Evolutionary conservation across 2,113 vertebrate species (phyloP).

Genomic region (Oreochromis aureus): DNA sequence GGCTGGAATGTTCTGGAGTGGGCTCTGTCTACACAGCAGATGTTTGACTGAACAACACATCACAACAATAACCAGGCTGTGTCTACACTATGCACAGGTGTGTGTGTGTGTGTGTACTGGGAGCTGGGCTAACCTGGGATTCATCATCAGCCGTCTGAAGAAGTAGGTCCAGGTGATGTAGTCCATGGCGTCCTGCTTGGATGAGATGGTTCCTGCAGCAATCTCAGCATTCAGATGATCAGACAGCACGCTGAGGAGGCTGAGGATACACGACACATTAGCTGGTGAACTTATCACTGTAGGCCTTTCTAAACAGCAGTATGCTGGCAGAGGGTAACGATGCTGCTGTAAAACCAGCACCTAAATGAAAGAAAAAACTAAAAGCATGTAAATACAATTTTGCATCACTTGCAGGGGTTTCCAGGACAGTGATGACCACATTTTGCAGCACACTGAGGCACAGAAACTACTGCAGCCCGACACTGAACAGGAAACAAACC

Average conservation of each 20-base stretch:
- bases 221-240: slow-evolving; percentile 97
- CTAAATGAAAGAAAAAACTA: not conserved
- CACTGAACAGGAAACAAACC: not conserved
- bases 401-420: not conserved
- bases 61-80: not conserved
- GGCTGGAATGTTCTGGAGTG: slow-evolving; percentile 67
- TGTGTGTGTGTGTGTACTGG: not conserved
- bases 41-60: slow-evolving; percentile 48
- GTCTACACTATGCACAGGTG: not conserved
- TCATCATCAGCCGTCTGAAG: slow-evolving; percentile 96
- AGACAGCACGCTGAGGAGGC: slow-evolving; percentile 87
- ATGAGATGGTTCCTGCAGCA: slow-evolving; percentile 89
- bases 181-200: slow-evolving; percentile 98
- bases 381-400: not conserved
- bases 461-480: not conserved
- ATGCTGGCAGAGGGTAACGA: not conserved
- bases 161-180: slow-evolving; percentile 99
- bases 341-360: not conserved
- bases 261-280: slow-evolving; percentile 25
- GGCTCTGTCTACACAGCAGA: slow-evolving; percentile 61
- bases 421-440: not conserved
- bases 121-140: slow-evolving; percentile 80
- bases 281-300: not conserved
- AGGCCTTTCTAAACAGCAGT: not conserved
- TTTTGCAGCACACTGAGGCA: not conserved